Conservation (phyloP, 2,888 invertebrate species). For the Chloromyia formosa region DNA sequence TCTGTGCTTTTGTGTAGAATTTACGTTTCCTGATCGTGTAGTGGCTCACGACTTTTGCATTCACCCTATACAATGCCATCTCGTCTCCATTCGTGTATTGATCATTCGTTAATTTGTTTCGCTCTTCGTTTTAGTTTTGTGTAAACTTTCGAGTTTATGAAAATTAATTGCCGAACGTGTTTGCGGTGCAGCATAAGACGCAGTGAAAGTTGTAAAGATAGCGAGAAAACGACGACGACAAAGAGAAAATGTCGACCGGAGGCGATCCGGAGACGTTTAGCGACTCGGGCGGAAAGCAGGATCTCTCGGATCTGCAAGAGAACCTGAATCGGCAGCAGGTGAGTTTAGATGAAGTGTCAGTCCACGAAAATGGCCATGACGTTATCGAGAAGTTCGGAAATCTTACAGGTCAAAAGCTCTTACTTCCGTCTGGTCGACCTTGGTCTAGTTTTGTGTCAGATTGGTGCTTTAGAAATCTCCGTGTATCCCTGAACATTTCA, state of each 20-base stretch:
- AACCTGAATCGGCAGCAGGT: conserved; percentile 52
- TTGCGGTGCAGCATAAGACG: too few species aligned
- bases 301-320: conserved; percentile 51
- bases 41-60: too few species aligned
- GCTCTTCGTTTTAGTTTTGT: conserved; percentile 27
- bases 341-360: conserved; percentile 15
- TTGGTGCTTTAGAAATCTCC: not conserved
- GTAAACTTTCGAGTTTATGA: conserved; percentile 24
- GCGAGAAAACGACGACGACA: not conserved
- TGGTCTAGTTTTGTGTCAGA: not conserved
- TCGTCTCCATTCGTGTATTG: not conserved
- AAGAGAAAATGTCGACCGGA: conserved; percentile 42
- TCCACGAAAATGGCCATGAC: not conserved
- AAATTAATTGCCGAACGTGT: not conserved
- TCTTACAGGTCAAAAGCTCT: not conserved
- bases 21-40: not conserved
- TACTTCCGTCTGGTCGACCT: not conserved
- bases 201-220: not conserved
- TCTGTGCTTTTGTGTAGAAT: not conserved
- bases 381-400: conserved; percentile 53
- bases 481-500: too few species aligned
- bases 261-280: conserved; percentile 41
- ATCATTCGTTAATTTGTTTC: not conserved
- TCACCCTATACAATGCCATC: too few species aligned
- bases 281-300: conserved; percentile 37